Conservation (phyloP, 2,888 invertebrate species). For the Parnassius smintheus region DNA sequence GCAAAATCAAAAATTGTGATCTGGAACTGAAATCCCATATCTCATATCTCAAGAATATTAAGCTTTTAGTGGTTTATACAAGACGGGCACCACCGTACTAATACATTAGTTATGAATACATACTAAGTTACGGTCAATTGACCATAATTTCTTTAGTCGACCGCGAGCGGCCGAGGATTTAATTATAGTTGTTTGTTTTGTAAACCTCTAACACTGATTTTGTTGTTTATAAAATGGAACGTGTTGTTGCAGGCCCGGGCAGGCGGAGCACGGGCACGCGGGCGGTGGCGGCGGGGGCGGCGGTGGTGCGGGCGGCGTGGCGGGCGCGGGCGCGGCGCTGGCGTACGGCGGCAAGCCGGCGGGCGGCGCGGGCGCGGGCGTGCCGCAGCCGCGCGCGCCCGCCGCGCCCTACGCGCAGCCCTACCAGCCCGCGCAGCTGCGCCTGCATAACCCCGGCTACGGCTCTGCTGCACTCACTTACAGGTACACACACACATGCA, state of each 20-base stretch:
- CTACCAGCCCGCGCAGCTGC: slow-evolving; percentile 54
- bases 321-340: slow-evolving; percentile 79
- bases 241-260: slow-evolving; percentile 68
- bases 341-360: slow-evolving; percentile 79
- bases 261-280: slow-evolving; percentile 79
- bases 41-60: no score
- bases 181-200: no score
- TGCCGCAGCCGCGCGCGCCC: slow-evolving; percentile 88
- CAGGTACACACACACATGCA: slow-evolving; percentile 12
- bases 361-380: slow-evolving; percentile 84
- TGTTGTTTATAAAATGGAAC: no score
- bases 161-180: no score
- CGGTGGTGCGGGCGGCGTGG: slow-evolving; percentile 79
- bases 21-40: no score
- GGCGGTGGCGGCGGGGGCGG: slow-evolving; percentile 81
- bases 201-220: no score
- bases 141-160: no score
- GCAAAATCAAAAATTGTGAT: no score
- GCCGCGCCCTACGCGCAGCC: slow-evolving; percentile 78
- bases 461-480: slow-evolving; percentile 25
- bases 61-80: no score
- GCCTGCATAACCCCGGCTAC: slow-evolving; percentile 60
- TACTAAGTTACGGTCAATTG: no score
- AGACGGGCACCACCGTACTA: no score
- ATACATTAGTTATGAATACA: no score